Base-by-base conservation (phyloP, 1,140 invertebrate species). In the Aphelinus atriplicis region DNA sequence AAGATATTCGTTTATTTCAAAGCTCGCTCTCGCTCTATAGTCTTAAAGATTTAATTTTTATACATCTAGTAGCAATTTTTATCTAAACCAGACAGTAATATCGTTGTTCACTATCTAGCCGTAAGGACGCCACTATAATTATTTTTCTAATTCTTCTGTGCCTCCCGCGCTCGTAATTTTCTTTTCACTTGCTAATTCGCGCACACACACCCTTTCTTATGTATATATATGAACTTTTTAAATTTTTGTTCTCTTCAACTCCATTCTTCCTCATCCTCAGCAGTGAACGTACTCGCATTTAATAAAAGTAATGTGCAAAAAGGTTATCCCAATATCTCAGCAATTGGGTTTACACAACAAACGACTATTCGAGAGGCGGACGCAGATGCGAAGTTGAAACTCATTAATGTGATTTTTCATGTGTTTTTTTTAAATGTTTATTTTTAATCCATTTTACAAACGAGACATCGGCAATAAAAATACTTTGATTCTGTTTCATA, bases 61-160 rank as follows among this genome's bases (percentile, higher is more conserved):
- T 80, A 84, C 82, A 83, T 77, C 80, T 80, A 83, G 78, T 81
- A 78, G 73, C 67, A 78, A 80, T 73, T 71, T 75, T 81, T 79
- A 79, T 82, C 76, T 75, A 75, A 81, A 73, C 79, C 76, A 80
- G 81, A 83, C 79, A 80, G 76, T 75, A 72, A 77, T 75, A 79
- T 83, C 77, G 71, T 80, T 81, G 77, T 81, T 82, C 65, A 65
- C 74, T 78, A 78, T 76, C 73, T 76, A 78, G 74, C 66, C 67
- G 46, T 73, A 78, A 65, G 66, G 73, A 78, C 64, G 77, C 70
- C 60, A 78, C 77, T 75, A 75, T 78, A 62, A 61, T 67, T 71
- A 67, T 51, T 50, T 68, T 60, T 58, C 57, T 58, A 48, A 26
- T 68, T 57, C 48, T 67, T 46, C 6, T 43, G n/a, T 69, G 3